phyloP scores from a whole-genome alignment of 2,113 vertebrate species.

The Rhinopomastus cyanomelas region DNA sequence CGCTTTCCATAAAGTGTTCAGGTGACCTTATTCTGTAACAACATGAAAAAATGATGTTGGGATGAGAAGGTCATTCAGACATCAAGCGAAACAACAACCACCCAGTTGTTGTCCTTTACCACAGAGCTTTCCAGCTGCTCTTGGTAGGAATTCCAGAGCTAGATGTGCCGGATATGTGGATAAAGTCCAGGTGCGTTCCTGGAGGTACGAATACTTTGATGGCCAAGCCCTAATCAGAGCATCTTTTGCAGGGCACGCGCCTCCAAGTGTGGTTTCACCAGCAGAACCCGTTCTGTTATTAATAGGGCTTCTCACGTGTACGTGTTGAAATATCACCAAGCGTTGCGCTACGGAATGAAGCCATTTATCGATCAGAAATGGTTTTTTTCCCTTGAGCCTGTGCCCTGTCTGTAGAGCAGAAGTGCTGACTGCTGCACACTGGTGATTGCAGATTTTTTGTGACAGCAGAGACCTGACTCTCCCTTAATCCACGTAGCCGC shows the following conservation, averaged over 20 bases:
- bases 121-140: neutral
- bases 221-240: neutral
- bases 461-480: constrained; percentile 76
- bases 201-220: neutral
- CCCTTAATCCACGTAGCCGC: constrained; percentile 74
- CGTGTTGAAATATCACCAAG: constrained; percentile 8
- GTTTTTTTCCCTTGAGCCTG: constrained; percentile 42
- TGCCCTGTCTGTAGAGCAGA: constrained; percentile 63
- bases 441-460: constrained; percentile 69
- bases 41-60: neutral
- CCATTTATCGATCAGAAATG: constrained; percentile 74
- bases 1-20: constrained; percentile 8
- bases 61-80: constrained; percentile 21
- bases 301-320: neutral
- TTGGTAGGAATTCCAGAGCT: neutral
- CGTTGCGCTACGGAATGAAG: constrained; percentile 36
- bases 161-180: neutral
- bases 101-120: neutral
- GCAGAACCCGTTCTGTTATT: neutral
- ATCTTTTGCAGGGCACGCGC: neutral
- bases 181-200: neutral
- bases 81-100: neutral
- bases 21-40: constrained; percentile 29
- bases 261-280: neutral
- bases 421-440: constrained; percentile 73